phyloP scores from a whole-genome alignment of 2,888 invertebrate species.

The Pilophorus perplexus region DNA sequence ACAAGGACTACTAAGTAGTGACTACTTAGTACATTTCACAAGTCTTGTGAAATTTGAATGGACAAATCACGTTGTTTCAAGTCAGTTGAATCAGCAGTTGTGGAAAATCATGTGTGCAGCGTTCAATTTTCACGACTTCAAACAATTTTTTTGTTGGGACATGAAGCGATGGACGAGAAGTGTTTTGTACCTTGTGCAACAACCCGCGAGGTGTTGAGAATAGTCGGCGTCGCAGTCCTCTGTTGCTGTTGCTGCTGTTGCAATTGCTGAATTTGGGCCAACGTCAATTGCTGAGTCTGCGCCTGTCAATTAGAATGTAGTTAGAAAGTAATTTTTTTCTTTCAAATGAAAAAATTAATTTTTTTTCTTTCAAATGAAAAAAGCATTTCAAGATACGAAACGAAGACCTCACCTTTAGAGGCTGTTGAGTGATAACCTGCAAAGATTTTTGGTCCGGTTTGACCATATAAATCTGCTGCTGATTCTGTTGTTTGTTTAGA shows the following conservation, averaged over 20 bases:
- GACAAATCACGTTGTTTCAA: background rate
- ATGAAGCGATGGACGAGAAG: no score
- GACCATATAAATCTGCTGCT: constrained; percentile 54
- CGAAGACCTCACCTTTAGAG: constrained; percentile 27
- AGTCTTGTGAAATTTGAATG: no score
- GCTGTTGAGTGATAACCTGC: constrained; percentile 44
- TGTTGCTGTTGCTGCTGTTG: constrained; percentile 54
- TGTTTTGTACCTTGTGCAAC: constrained; percentile 50
- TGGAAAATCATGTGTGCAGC: background rate
- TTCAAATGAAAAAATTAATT: background rate
- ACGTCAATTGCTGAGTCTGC: constrained; percentile 44
- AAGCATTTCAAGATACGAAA: background rate
- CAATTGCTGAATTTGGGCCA: constrained; percentile 52
- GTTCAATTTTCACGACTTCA: no score
- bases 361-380: background rate
- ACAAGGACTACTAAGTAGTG: no score
- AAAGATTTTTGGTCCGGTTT: constrained; percentile 52
- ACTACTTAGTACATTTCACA: no score
- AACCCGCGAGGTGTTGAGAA: constrained; percentile 51
- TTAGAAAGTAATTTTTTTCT: background rate
- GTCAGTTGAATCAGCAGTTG: background rate
- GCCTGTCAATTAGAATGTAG: no score
- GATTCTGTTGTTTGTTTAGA: constrained; percentile 48
- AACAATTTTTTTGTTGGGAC: no score
- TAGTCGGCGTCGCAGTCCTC: constrained; percentile 47